Evolutionary conservation across 2,888 invertebrate species (phyloP), one percentile per base, ranked within the genome.

Genomic region (Acronicta alni): DNA sequence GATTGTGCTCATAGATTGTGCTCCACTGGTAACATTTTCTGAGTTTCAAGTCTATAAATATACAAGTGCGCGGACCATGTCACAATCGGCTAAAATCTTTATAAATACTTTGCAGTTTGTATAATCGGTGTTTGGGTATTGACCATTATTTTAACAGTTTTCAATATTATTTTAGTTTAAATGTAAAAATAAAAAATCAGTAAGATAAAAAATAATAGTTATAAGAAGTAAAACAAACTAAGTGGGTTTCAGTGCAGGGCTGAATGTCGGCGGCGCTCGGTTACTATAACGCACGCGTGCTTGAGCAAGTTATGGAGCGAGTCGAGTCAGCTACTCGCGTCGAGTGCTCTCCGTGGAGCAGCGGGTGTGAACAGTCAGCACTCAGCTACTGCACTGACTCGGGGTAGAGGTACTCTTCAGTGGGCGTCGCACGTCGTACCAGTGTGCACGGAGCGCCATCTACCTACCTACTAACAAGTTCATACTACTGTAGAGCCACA

Each of bases 311-410:
- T 9, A 17, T 37, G 32, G 43, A 26, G 55, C 44, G 23, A 39
- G 70, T n/a, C 70, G 70, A 56, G 70, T 70, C 70, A 65, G 65
- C 53, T 57, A 46, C 58, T 68, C 23, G 58, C 39, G 32, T 26
- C 14, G 54, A 67, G 64, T 17, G 53, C 69, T 17, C 64, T 42
- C 32, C 16, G 38, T 1, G 0, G 47, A 26, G 39, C 49, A 39
- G 26, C 37, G 52, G 45, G 53, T 48, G 67, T 53, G 52, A 56
- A 44, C 47, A 52, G 56, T 55, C 16, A 47, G 44, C 69, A 48
- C 67, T 64, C 59, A 8, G 17, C 43, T 30, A 35, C 49, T 38
- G 48, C 39, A 42, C 52, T 18, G 48, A 41, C 37, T 20, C 18
- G 10, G n/a, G 12, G 44, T 43, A 20, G 20, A 17, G 48, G 26